These are phyloP conservation scores for Chaetodon trifascialis DNA, from an alignment of 2,113 vertebrate genomes.

Conservation along the genomic window DNA sequence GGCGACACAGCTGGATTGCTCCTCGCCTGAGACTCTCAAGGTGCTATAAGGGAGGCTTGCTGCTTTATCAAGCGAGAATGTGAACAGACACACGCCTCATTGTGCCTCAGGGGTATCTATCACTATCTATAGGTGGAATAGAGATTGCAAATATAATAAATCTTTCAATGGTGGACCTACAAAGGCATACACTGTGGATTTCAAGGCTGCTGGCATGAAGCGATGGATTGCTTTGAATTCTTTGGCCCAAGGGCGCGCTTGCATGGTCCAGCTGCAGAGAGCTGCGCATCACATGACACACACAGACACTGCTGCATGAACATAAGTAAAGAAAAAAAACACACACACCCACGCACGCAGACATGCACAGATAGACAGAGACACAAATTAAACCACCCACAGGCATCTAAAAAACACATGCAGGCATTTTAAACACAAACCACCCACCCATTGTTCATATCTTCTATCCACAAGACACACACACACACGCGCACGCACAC, in stretches of 20 bases:
- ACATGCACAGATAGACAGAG: conserved; percentile 5
- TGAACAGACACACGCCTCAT: conserved; percentile 18
- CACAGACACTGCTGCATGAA: conserved; percentile 4
- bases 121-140: conserved; percentile 40
- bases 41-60: conserved; percentile 24
- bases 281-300: conserved; percentile 22
- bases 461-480: conserved; percentile 9
- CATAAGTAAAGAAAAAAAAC: not conserved
- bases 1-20: conserved; percentile 36
- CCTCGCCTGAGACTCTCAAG: conserved; percentile 26
- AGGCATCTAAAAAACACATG: conserved; percentile 47
- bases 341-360: conserved; percentile 22
- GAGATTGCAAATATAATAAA: conserved; percentile 57
- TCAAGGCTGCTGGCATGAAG: conserved; percentile 50
- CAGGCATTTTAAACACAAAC: conserved; percentile 49
- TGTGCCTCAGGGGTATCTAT: conserved; percentile 27
- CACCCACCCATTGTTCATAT: conserved; percentile 32
- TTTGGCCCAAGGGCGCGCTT: conserved; percentile 37
- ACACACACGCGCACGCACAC: conserved; percentile 11
- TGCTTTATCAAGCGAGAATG: conserved; percentile 38
- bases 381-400: conserved; percentile 60
- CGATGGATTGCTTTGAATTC: conserved; percentile 58
- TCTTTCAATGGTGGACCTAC: conserved; percentile 44
- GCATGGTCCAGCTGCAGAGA: conserved; percentile 53
- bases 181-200: conserved; percentile 39